These are phyloP conservation scores for Laupala kohalensis DNA, from an alignment of 1,140 invertebrate species.

Conservation along the genomic window DNA sequence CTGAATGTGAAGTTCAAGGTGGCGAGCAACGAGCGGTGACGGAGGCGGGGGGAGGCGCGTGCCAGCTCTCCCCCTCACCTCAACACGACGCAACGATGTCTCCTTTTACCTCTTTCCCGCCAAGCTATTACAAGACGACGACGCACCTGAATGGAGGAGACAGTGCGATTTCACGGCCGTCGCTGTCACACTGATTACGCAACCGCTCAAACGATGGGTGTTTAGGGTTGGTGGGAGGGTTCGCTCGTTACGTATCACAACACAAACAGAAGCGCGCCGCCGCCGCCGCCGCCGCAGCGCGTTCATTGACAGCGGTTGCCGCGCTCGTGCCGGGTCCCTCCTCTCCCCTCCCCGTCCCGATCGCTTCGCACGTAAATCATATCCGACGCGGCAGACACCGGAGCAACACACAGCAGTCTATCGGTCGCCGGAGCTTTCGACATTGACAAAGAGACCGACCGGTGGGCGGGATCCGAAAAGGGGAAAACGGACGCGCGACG, in stretches of 20 bases:
- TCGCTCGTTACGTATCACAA: not conserved
- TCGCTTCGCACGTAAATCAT: not conserved
- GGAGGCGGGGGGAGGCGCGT: not conserved
- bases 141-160: not conserved
- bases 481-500: not conserved
- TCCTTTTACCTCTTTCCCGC: not conserved
- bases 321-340: not conserved
- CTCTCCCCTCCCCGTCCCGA: too few species aligned
- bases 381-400: not conserved
- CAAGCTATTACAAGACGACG: not conserved
- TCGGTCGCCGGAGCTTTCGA: not conserved
- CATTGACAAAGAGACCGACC: not conserved
- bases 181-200: not conserved
- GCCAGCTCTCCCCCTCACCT: not conserved
- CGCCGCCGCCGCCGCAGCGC: too few species aligned
- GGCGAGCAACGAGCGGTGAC: too few species aligned
- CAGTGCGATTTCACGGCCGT: not conserved
- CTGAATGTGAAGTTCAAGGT: not conserved
- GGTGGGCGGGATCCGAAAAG: too few species aligned
- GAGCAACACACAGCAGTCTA: too few species aligned
- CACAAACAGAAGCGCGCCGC: not conserved
- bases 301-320: not conserved
- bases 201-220: not conserved
- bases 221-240: too few species aligned
- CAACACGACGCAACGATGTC: not conserved